Base-by-base conservation (phyloP, 2,888 invertebrate genomes). In the Diplolepis rosae region DNA sequence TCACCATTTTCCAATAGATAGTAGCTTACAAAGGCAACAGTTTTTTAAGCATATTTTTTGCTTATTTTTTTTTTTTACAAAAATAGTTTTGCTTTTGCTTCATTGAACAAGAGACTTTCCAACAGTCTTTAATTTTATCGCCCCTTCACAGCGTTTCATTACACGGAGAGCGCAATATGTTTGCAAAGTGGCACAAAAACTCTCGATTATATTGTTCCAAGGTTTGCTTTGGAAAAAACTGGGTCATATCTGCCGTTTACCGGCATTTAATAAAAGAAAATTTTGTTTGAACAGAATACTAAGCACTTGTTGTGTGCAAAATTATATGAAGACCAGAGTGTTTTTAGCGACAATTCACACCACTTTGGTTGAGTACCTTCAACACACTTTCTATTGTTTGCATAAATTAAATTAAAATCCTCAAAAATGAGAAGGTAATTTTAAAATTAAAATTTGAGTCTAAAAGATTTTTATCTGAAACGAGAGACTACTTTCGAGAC, bases 171-270 rank as follows among this genome's bases (percentile, higher is more conserved):
- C 24, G 39, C 61, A 61, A 61, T 61, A 61, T 61, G 61, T 61
- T 61, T 61, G 27, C 61, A 61, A 61, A 61, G 61, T 61, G 39
- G 61, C 61, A 39, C 39, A 61, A 61, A 39, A 61, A 61, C 61
- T 61, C 61, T 39, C 39, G 32, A 61, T 39, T 39, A 61, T 39
- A 61, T 61, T 61, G 39, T 61, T 61, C n/a, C 61, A 61, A 61
- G 61, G 61, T 24, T 61, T 61, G 39, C 61, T 61, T 61, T 61
- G 61, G 61, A 24, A 61, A 61, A 61, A 61, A 61, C 39, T 61
- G 61, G 61, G 61, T 61, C 61, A 61, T 22, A 61, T 61, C 61
- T 61, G 61, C 6, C 39, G 61, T 24, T 61, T 39, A 24, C 39
- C n/a, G 24, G 39, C 61, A 61, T 61, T 61, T 61, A 61, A 61